Percentiles rank a stretch among this genome's conserved stretches.
Evolutionary conservation across 2,113 vertebrate genomes (phyloP).

Genomic region (Indicator maculatus): DNA sequence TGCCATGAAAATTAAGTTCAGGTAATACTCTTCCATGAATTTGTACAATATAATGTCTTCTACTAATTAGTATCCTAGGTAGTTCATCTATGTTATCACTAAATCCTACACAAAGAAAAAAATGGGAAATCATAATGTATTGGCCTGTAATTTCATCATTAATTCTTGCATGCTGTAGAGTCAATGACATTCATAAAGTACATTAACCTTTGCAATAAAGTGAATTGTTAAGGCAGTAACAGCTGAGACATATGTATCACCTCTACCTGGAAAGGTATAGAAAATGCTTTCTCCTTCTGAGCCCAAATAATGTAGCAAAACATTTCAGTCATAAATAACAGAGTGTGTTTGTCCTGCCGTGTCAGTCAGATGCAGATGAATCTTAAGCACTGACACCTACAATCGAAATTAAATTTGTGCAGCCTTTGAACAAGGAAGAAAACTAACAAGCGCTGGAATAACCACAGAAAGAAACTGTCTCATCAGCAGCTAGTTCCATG

Average conservation of each 20-base stretch:
- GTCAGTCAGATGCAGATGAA: background rate
- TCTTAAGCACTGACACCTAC: background rate
- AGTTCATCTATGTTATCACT: background rate
- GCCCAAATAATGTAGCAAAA: background rate
- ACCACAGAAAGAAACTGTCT: background rate
- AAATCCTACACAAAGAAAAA: background rate
- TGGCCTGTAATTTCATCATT: constrained; percentile 6
- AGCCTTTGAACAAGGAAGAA: background rate
- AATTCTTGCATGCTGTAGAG: background rate
- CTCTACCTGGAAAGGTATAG: background rate
- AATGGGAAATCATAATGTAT: background rate
- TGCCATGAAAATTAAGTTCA: constrained; percentile 16
- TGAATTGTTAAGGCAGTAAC: constrained; percentile 13
- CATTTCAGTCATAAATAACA: background rate
- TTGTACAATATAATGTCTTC: background rate
- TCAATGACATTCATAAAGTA: constrained; percentile 21
- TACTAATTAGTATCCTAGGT: constrained; percentile 13
- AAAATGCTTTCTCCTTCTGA: background rate
- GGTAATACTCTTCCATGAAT: background rate
- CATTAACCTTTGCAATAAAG: constrained; percentile 28
- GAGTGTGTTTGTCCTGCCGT: background rate
- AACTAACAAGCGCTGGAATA: background rate
- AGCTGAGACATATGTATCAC: background rate
- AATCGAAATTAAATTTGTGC: background rate
- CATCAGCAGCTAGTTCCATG: background rate